A percentile compares a stretch with the other conserved stretches of the same genome.
Conservation (phyloP, 1,140 invertebrate genomes). For the Drosophila setifemur region DNA sequence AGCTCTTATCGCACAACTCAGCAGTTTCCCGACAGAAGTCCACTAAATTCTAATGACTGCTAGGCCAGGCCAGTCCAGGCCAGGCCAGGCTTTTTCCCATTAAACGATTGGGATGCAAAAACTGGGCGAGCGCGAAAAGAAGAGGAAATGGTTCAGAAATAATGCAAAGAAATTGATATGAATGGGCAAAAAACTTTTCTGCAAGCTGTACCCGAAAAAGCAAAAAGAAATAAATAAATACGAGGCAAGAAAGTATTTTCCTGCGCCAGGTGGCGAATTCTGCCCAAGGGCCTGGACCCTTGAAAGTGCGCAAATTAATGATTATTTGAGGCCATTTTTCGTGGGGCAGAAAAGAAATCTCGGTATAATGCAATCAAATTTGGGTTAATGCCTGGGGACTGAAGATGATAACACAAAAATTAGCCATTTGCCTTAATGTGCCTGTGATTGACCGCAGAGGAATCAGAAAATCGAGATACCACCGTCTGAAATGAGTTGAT, state of each 20-base stretch:
- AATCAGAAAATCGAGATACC: slow-evolving; percentile 1
- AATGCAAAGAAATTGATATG: slow-evolving; percentile 74
- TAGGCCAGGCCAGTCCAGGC: too few relatives aligned
- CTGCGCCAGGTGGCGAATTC: slow-evolving; percentile 49
- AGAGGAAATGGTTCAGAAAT: slow-evolving; percentile 39
- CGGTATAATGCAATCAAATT: slow-evolving; percentile 71
- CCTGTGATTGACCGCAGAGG: slow-evolving; percentile 64
- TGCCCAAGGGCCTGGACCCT: slow-evolving; percentile 5
- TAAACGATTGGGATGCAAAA: slow-evolving; percentile 61
- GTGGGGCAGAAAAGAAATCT: slow-evolving; percentile 47
- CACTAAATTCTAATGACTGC: slow-evolving; percentile 49
- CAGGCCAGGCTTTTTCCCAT: slow-evolving; percentile 30
- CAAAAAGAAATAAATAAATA: slow-evolving; percentile 23
- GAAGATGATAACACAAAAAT: slow-evolving; percentile 50
- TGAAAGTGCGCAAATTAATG: slow-evolving; percentile 67
- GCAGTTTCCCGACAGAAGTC: slow-evolving; percentile 43
- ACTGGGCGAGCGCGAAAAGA: slow-evolving; percentile 1
- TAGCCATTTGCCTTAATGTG: slow-evolving; percentile 73
- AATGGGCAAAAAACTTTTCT: slow-evolving; percentile 65
- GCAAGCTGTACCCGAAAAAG: slow-evolving; percentile 43
- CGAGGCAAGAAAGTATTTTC: slow-evolving; percentile 31
- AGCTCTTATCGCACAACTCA: slow-evolving; percentile 32
- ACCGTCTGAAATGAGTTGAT: not conserved
- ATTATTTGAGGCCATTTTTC: slow-evolving; percentile 53
- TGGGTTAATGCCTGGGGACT: slow-evolving; percentile 47